Evolutionary conservation across 2,888 invertebrate genomes (phyloP), one percentile per base, ranked within the genome.

Genomic region (Halocaridina rubra): DNA sequence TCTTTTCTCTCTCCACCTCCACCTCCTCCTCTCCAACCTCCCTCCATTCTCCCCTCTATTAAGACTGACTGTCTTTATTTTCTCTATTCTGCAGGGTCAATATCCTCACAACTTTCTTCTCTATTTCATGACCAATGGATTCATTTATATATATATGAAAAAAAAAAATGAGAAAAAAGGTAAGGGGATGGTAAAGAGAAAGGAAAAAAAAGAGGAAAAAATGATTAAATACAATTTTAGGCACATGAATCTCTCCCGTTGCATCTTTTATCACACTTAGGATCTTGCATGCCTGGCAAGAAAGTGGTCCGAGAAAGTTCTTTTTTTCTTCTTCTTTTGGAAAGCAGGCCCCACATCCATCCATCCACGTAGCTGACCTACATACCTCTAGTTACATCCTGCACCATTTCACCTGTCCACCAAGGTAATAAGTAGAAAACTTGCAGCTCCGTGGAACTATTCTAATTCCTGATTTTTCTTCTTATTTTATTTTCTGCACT

Each of bases 11-110:
- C 72, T 24, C 46, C 19, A 8, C n/a, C 39, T 22, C 72, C 39
- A 8, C 74, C 33, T 33, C 16, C 10, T 39, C n/a, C 74, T 32
- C 19, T 22, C 24, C 2, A 24, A 19, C 13, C 46, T 22, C 16
- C 27, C 16, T 16, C 4, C 8, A 16, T 4, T n/a, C 22, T n/a
- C 30, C 19, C n/a, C 72, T 57, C 19, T 30, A 57, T 53, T 57
- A 29, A 24, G 76, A 57, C 57, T 57, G 57, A 76, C 32, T 29
- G 57, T n/a, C 53, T 76, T 76, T 53, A 8, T 29, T 76, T 59
- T 30, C 53, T 76, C 57, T 53, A 53, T 57, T 27, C 57, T 72
- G 76, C 30, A 76, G 76, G n/a, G 57, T 29, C 32, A 71, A 71
- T 33, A 32, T 32, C 32, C 71, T 32, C 71, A 22, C 53, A 53